Evolutionary conservation across 2,888 invertebrate species (phyloP).

Genomic region (Onthophagus sagittarius): DNA sequence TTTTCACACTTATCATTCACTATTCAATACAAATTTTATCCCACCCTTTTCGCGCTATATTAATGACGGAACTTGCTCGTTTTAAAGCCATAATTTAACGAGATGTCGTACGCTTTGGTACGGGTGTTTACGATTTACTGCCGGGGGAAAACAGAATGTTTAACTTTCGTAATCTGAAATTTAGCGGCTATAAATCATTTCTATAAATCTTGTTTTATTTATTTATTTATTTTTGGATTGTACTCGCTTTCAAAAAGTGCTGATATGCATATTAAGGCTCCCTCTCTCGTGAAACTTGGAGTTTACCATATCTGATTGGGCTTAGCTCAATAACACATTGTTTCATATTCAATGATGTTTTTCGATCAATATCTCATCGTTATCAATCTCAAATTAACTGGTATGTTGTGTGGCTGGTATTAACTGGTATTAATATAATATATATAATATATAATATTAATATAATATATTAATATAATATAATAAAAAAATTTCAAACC

Average conservation of each 20-base stretch:
- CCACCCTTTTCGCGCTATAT: background rate
- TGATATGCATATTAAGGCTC: background rate
- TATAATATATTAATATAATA: too few relatives aligned
- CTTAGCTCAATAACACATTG: too few relatives aligned
- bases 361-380: too few relatives aligned
- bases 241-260: background rate
- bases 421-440: too few relatives aligned
- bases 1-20: background rate
- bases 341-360: too few relatives aligned
- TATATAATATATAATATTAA: too few relatives aligned
- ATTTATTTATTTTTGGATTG: conserved; percentile 4
- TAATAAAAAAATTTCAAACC: too few relatives aligned
- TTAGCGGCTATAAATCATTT: conserved; percentile 2
- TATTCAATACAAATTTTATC: background rate
- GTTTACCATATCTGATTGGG: background rate
- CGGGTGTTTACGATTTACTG: conserved; percentile 23
- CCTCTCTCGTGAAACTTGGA: background rate
- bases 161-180: conserved; percentile 11
- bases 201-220: conserved; percentile 10
- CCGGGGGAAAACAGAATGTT: background rate
- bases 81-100: background rate
- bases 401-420: too few relatives aligned
- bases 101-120: background rate
- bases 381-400: too few relatives aligned
- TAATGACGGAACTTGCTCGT: background rate